A percentile compares a stretch with the other conserved stretches of the same genome.
These are phyloP conservation scores for Okamejei kenojei DNA, from an alignment of 2,797 vertebrate genomes.

Conservation along the genomic window DNA sequence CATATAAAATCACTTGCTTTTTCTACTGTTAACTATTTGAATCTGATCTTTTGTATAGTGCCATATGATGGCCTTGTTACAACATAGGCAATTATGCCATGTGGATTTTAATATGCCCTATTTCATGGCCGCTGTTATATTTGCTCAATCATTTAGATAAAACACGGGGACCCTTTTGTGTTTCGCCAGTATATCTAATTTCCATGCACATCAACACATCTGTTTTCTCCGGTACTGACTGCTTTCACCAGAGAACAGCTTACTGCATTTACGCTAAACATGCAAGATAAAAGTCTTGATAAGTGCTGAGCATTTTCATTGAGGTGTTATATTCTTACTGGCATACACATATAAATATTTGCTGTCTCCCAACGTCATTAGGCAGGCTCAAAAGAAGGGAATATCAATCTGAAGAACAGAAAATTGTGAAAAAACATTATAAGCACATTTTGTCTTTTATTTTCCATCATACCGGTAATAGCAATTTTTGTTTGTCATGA, in stretches of 20 bases:
- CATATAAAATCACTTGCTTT: background rate
- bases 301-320: conserved; percentile 47
- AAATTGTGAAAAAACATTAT: background rate
- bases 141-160: conserved; percentile 32
- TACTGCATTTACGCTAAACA: conserved; percentile 45
- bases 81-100: background rate
- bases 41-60: background rate
- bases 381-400: conserved; percentile 23
- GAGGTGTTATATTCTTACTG: conserved; percentile 31
- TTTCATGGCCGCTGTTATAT: background rate
- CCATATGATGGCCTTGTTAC: background rate
- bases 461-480: background rate
- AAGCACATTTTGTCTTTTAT: conserved; percentile 14
- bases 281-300: conserved; percentile 45
- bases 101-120: background rate
- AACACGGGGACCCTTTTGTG: conserved; percentile 48
- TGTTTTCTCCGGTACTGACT: conserved; percentile 29
- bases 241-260: conserved; percentile 40
- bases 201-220: conserved; percentile 38
- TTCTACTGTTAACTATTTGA: background rate
- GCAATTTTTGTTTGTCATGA: conserved; percentile 4
- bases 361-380: conserved; percentile 27
- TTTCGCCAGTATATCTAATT: conserved; percentile 39
- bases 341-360: conserved; percentile 27
- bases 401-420: conserved; percentile 22